Evolutionary conservation across 2,797 vertebrate species (phyloP).

Genomic region (Esox masquinongy): DNA sequence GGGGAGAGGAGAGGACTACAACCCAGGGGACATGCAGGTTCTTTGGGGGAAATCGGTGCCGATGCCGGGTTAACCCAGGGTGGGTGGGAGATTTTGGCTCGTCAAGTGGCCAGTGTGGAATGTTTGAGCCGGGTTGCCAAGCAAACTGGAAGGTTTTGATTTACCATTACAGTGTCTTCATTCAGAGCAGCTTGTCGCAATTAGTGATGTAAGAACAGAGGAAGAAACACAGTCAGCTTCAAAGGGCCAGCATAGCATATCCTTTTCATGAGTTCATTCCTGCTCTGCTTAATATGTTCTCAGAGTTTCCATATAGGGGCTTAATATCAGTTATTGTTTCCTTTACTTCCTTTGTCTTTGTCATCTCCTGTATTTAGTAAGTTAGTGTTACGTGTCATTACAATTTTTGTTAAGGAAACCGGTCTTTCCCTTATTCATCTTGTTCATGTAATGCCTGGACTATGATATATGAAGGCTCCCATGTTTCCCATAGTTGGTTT

Average conservation of each 20-base stretch:
- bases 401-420: neutral
- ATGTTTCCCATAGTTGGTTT: neutral
- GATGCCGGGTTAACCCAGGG: slow-evolving; percentile 58
- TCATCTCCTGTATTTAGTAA: neutral
- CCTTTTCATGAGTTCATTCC: slow-evolving; percentile 77
- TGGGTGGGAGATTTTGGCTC: slow-evolving; percentile 72
- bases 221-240: slow-evolving; percentile 77
- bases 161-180: slow-evolving; percentile 57
- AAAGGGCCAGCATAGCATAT: slow-evolving; percentile 72
- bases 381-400: neutral
- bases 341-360: slow-evolving; percentile 20
- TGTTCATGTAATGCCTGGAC: neutral
- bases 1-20: slow-evolving; percentile 27
- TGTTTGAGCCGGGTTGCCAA: slow-evolving; percentile 70
- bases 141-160: slow-evolving; percentile 76
- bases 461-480: neutral
- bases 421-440: neutral
- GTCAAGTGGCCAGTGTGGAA: slow-evolving; percentile 52
- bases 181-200: slow-evolving; percentile 78
- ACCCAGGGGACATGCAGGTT: slow-evolving; percentile 45
- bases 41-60: slow-evolving; percentile 59
- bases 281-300: slow-evolving; percentile 61
- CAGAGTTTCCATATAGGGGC: slow-evolving; percentile 37
- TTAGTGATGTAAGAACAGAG: slow-evolving; percentile 80
- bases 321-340: neutral